Percentiles rank a stretch among this genome's conserved stretches.
Conservation (phyloP, 1,140 invertebrate species). For the Papilio polytes region DNA sequence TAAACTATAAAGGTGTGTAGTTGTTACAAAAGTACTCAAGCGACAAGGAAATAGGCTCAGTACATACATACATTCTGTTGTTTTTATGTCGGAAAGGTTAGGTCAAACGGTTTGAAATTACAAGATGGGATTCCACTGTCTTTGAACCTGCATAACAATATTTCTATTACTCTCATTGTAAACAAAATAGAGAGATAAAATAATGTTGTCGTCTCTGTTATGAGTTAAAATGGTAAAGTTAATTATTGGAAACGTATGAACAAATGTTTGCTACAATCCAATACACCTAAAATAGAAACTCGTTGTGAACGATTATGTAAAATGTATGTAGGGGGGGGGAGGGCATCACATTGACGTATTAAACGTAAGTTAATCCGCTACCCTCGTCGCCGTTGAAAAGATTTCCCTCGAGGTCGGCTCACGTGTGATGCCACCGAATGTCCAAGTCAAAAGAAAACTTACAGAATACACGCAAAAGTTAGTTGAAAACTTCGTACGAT, state of each 20-base stretch:
- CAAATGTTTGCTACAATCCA: not conserved
- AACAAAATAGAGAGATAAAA: not conserved
- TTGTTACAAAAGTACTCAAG: not conserved
- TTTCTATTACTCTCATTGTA: not conserved
- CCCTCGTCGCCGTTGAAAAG: slow-evolving; percentile 70
- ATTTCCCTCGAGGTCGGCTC: slow-evolving; percentile 65
- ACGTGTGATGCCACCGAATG: slow-evolving; percentile 48
- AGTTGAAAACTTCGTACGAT: not conserved
- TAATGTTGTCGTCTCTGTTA: not conserved
- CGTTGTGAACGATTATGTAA: slow-evolving; percentile 58
- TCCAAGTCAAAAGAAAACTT: slow-evolving; percentile 45
- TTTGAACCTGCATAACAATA: not conserved
- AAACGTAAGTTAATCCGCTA: slow-evolving; percentile 70
- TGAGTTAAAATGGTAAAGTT: not conserved
- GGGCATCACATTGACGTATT: slow-evolving; percentile 70
- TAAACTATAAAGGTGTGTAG: slow-evolving; percentile 10
- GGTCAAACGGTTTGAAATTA: not conserved
- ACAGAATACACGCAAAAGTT: slow-evolving; percentile 7
- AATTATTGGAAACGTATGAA: not conserved
- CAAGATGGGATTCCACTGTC: not conserved
- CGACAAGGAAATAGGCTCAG: not conserved
- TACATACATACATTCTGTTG: not conserved
- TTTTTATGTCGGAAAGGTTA: not conserved
- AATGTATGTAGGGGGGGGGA: slow-evolving; percentile 56
- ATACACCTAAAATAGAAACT: slow-evolving; percentile 30